Conservation (phyloP, 2,888 invertebrate species). For the Eupithecia inturbata region DNA sequence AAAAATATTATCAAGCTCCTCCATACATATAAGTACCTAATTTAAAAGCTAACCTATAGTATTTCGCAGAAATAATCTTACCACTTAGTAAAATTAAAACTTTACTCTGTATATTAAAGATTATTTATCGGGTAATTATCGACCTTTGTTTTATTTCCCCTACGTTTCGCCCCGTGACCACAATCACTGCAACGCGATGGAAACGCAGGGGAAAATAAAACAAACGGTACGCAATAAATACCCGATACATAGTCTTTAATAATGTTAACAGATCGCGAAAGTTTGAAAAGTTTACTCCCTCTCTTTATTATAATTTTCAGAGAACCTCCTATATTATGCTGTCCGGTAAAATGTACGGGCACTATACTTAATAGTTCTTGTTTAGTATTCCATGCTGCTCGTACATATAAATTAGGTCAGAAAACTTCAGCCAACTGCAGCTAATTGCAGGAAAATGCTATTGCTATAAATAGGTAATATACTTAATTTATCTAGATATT, state of each 20-base stretch:
- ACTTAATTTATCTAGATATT: background rate
- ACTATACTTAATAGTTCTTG: background rate
- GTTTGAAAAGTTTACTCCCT: too few species aligned
- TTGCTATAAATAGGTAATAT: background rate
- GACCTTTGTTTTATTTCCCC: too few species aligned
- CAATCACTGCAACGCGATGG: too few species aligned
- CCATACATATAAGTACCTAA: background rate
- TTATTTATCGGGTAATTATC: too few species aligned
- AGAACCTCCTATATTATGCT: background rate
- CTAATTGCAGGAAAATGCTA: background rate
- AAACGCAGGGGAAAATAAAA: too few species aligned
- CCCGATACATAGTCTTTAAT: too few species aligned
- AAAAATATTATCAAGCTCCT: background rate
- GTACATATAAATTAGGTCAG: conserved; percentile 26
- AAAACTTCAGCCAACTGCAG: conserved; percentile 15
- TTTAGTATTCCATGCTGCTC: conserved; percentile 22
- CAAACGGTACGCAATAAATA: too few species aligned
- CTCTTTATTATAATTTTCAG: conserved; percentile 1
- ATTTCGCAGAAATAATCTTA: background rate
- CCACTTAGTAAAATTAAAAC: background rate
- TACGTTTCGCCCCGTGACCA: too few species aligned
- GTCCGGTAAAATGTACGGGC: background rate
- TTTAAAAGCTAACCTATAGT: background rate
- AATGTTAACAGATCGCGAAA: too few species aligned
- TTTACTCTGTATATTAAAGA: too few species aligned